A percentile compares a stretch with the other conserved stretches of the same genome.
These are phyloP conservation scores for Himalopsyche kuldschensis DNA, from an alignment of 2,888 invertebrate species.

Conservation along the genomic window DNA sequence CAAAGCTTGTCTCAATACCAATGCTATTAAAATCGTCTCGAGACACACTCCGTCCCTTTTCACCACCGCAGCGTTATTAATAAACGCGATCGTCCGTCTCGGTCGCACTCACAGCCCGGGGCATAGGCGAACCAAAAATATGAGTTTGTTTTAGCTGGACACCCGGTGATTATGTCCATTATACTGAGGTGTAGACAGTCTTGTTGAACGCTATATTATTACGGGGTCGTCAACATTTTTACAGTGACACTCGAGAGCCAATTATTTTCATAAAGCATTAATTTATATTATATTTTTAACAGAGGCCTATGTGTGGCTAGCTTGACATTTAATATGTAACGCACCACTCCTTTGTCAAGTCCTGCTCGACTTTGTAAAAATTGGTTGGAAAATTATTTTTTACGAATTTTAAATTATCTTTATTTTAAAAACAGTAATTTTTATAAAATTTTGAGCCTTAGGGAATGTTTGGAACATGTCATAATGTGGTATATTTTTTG, in stretches of 20 bases:
- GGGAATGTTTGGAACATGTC: too few species aligned
- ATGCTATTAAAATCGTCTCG: background rate
- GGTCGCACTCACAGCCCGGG: background rate
- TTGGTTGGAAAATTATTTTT: too few species aligned
- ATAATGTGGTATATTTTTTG: too few species aligned
- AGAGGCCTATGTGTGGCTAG: too few species aligned
- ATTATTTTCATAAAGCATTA: too few species aligned
- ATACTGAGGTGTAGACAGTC: conserved; percentile 32
- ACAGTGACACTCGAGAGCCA: background rate
- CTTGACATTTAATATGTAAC: too few species aligned
- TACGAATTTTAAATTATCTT: too few species aligned
- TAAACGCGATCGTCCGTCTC: conserved; percentile 6
- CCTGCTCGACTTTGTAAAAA: too few species aligned
- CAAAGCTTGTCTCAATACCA: background rate
- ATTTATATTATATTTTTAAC: too few species aligned
- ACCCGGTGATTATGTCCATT: conserved; percentile 31
- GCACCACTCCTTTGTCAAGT: too few species aligned
- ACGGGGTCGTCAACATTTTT: conserved; percentile 20
- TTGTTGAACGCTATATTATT: conserved; percentile 22
- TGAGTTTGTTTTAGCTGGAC: conserved; percentile 38
- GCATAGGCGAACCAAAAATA: conserved; percentile 29
- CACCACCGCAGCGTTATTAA: conserved; percentile 13
- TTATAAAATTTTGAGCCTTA: too few species aligned
- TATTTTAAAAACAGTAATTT: too few species aligned
- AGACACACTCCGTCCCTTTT: background rate